These are phyloP conservation scores for Oncorhynchus mykiss DNA, from an alignment of 2,113 vertebrate genomes.

Conservation along the genomic window DNA sequence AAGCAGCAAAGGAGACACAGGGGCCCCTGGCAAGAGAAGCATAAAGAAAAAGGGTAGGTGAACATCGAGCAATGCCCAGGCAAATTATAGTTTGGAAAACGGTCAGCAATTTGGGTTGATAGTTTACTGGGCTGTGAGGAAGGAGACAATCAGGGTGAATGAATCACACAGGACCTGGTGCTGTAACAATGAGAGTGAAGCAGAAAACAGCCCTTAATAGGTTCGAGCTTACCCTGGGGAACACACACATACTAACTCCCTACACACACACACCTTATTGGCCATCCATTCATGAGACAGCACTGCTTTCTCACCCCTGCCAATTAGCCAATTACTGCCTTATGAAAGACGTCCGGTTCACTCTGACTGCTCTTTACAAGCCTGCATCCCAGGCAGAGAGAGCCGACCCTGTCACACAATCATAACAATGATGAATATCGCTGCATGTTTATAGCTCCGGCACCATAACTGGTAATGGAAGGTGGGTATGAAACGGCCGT, in stretches of 20 bases:
- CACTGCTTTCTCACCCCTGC: conserved; percentile 58
- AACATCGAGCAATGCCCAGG: conserved; percentile 19
- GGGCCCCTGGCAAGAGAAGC: conserved; percentile 49
- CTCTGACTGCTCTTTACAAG: conserved; percentile 61
- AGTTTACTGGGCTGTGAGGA: conserved; percentile 40
- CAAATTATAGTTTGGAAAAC: conserved; percentile 39
- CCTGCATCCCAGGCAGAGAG: conserved; percentile 53
- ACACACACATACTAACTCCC: conserved; percentile 30
- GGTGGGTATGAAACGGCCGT: conserved; percentile 49
- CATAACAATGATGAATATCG: conserved; percentile 76
- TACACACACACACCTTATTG: conserved; percentile 56
- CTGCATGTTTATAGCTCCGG: conserved; percentile 49
- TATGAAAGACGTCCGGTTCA: conserved; percentile 63
- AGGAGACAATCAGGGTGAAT: conserved; percentile 7
- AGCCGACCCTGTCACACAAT: conserved; percentile 63
- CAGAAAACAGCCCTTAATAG: conserved; percentile 69
- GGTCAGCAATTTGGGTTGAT: conserved; percentile 59
- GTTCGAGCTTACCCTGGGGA: conserved; percentile 60
- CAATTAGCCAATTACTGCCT: conserved; percentile 77
- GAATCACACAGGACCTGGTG: conserved; percentile 6
- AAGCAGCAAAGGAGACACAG: conserved; percentile 44
- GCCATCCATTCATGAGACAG: conserved; percentile 75
- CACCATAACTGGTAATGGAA: conserved; percentile 56
- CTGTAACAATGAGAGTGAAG: conserved; percentile 37
- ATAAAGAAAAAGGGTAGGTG: conserved; percentile 32